Base-by-base conservation (phyloP, 1,140 invertebrate genomes). In the Leptinotarsa texana region DNA sequence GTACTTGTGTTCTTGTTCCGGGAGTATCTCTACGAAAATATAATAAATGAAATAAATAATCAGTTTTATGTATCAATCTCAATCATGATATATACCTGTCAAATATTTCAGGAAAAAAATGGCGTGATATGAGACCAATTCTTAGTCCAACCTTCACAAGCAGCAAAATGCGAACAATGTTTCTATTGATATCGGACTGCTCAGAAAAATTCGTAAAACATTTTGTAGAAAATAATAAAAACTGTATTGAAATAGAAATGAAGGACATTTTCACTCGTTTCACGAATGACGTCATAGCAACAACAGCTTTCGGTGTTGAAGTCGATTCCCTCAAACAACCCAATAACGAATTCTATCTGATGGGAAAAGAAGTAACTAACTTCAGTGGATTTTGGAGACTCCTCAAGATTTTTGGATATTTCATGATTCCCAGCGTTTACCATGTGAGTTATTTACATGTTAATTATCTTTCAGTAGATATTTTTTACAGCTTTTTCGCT, bases 251-350 rank as follows among this genome's bases (percentile, higher is more conserved):
- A 72, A 17, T 81, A n/a, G 80, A 81, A 72, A 66, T 77, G 63
- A 81, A 77, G 72, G 80, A 81, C 27, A 18, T 62, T 18, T 78
- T 77, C 21, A 72, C 18, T 11, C 68, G 75, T 68, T 77, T 87
- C 74, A 86, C 89, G 0, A 90, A 87, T 51, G 90, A 91, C 77
- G 88, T 91, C 17, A 89, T 89, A 22, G 88, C 88, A 0, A 85
- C 84, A 0, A 85, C 83, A 2, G 87, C 86, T 6, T 90, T 90
- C 78, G 89, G 89, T 0, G 77, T 90, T 2, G 86, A 88, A 73
- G 85, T 89, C 0, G 85, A 90, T 74, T 89, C 89, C 0, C 82
- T 89, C 13, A 83, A 82, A 18, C 84, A 90, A 3, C 82, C 82
- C 0, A 78, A 89, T 1, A 88, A 89, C 75, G 75, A 84, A 63